These are phyloP conservation scores for Polia nebulosa DNA, from an alignment of 2,888 invertebrate species.

Conservation along the genomic window DNA sequence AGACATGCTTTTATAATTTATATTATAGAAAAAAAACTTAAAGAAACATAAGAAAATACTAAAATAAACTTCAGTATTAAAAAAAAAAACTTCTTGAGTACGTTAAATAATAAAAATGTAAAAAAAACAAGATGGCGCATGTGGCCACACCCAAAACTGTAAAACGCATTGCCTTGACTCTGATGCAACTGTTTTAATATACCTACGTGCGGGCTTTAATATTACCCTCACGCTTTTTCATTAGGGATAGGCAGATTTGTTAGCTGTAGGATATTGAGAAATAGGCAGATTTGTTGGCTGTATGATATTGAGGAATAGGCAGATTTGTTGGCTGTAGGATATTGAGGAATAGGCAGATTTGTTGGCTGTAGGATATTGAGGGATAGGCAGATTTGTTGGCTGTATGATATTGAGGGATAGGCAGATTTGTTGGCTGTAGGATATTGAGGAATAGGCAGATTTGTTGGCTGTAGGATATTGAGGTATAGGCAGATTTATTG, in stretches of 20 bases:
- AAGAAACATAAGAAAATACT: no score
- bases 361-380: no score
- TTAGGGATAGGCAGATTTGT: neutral
- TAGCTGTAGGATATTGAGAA: neutral
- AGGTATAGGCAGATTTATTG: no score
- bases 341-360: no score
- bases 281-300: neutral
- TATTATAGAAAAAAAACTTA: no score
- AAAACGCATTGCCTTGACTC: conserved; percentile 51
- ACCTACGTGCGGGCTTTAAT: conserved; percentile 18
- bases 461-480: no score
- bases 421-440: no score
- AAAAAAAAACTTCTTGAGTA: conserved; percentile 1
- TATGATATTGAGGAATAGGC: no score
- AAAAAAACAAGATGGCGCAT: conserved; percentile 48
- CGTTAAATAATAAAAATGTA: conserved; percentile 30
- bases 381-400: no score
- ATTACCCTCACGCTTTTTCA: neutral
- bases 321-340: neutral
- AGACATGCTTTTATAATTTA: no score
- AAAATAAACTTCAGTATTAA: neutral
- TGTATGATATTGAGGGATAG: no score
- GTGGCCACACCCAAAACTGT: conserved; percentile 48
- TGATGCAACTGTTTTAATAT: conserved; percentile 35
- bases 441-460: no score